phyloP scores from a whole-genome alignment of 1,140 invertebrate genomes.

The Euwallacea similis region DNA sequence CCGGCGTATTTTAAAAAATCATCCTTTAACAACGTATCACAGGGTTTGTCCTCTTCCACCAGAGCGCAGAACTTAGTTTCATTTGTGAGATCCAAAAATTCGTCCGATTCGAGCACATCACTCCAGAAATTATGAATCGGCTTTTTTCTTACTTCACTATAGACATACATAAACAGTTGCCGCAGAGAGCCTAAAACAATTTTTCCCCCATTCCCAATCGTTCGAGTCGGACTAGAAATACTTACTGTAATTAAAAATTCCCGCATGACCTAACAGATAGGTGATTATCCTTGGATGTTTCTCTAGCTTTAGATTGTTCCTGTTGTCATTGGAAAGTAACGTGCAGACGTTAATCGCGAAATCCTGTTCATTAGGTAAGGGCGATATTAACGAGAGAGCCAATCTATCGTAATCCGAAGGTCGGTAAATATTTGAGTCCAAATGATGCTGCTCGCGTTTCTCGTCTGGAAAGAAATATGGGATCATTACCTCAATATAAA shows the following conservation, averaged over 20 bases:
- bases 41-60: constrained; percentile 24
- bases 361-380: constrained; percentile 97
- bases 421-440: constrained; percentile 72
- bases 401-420: constrained; percentile 85
- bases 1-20: constrained; percentile 27
- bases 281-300: constrained; percentile 84
- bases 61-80: constrained; percentile 58
- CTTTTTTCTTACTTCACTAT: constrained; percentile 69
- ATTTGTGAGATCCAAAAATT: constrained; percentile 70
- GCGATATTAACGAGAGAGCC: constrained; percentile 85
- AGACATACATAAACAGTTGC: constrained; percentile 72
- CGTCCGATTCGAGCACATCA: constrained; percentile 65
- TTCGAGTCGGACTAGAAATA: constrained; percentile 39
- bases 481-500: too few relatives aligned
- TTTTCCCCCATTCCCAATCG: not conserved
- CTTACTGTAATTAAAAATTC: constrained; percentile 86
- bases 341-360: constrained; percentile 98
- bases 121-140: constrained; percentile 77
- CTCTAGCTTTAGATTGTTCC: constrained; percentile 80
- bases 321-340: constrained; percentile 90
- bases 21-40: constrained; percentile 35
- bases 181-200: constrained; percentile 63
- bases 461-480: constrained; percentile 35
- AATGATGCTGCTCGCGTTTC: constrained; percentile 61
- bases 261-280: constrained; percentile 89